Percentiles rank a stretch among this genome's conserved stretches.
phyloP scores from a whole-genome alignment of 2,888 invertebrate genomes.

The Laspeyria flexula region DNA sequence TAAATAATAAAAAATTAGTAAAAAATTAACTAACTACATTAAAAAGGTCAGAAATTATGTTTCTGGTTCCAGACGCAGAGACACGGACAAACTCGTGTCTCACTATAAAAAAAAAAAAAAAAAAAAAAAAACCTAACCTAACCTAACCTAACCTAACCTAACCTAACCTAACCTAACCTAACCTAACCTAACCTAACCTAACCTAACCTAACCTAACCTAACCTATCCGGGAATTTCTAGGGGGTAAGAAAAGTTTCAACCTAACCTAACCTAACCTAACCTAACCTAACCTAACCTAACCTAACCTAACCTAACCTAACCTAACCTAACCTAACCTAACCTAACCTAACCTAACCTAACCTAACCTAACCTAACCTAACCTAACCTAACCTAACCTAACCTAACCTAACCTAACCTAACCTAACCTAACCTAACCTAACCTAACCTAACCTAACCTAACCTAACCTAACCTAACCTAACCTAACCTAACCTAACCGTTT shows the following conservation, averaged over 20 bases:
- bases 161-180: conserved; percentile 49
- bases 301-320: conserved; percentile 44
- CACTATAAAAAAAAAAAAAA: too few species aligned
- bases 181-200: conserved; percentile 49
- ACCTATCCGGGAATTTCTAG: conserved; percentile 43
- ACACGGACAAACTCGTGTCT: too few species aligned
- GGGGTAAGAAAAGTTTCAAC: too few species aligned
- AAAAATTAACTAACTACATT: too few species aligned
- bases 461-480: conserved; percentile 51
- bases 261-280: conserved; percentile 47
- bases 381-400: conserved; percentile 61
- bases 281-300: conserved; percentile 46
- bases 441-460: conserved; percentile 56
- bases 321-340: conserved; percentile 56
- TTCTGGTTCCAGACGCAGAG: too few species aligned
- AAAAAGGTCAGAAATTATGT: too few species aligned
- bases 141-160: conserved; percentile 44
- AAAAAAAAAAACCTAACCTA: too few species aligned
- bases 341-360: conserved; percentile 58
- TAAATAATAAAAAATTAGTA: too few species aligned
- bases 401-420: conserved; percentile 48
- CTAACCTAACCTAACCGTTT: too few species aligned
- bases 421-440: conserved; percentile 58
- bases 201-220: conserved; percentile 50
- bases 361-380: conserved; percentile 61